phyloP scores from a whole-genome alignment of 1,140 invertebrate species.

The Portunus trituberculatus region DNA sequence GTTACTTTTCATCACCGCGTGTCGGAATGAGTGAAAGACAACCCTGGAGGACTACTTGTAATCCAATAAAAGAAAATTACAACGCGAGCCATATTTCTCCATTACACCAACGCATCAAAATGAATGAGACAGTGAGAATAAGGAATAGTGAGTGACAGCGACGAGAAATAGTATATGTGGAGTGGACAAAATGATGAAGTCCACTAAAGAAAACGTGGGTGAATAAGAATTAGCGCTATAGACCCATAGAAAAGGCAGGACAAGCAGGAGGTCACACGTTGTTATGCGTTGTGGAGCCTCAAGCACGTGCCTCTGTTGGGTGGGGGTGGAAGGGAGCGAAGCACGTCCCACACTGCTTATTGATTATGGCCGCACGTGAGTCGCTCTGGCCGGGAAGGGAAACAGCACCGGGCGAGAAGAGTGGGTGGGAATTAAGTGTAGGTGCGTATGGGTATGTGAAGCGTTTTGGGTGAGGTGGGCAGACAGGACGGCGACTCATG shows the following conservation, averaged over 20 bases:
- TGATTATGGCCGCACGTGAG: background rate
- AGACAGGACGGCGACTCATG: background rate
- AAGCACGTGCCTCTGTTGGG: background rate
- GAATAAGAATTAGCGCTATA: no score
- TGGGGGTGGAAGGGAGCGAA: background rate
- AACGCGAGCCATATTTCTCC: no score
- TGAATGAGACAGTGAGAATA: background rate
- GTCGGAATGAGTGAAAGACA: no score
- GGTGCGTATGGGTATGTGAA: background rate
- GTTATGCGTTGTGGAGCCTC: background rate
- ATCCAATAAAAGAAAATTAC: no score
- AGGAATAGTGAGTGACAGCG: background rate
- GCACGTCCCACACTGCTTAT: conserved; percentile 6
- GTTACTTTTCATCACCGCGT: no score
- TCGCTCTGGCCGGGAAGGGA: background rate
- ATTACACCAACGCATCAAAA: no score
- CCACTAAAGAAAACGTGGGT: no score
- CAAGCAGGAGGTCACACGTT: background rate
- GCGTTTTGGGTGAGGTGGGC: background rate
- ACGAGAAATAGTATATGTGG: background rate
- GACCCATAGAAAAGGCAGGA: background rate
- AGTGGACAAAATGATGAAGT: background rate
- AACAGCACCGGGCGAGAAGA: background rate
- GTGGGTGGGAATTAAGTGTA: background rate
- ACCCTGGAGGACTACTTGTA: no score